Conservation (phyloP, 2,797 vertebrate genomes). For the Acanthopagrus latus region DNA sequence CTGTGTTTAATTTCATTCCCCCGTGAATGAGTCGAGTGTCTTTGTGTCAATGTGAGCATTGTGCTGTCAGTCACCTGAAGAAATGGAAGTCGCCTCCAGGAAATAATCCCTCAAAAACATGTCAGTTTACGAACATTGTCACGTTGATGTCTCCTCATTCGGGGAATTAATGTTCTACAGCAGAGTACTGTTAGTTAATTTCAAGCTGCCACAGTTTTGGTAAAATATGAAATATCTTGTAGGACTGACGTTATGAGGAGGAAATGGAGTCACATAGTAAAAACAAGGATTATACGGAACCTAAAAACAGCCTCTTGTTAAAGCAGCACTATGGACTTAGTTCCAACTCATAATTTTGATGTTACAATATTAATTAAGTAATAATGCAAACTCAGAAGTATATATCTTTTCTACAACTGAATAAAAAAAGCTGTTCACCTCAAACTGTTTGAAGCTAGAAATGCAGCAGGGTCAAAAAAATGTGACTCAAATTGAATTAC, state of each 20-base stretch:
- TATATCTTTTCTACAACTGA: no score
- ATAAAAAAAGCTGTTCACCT: no score
- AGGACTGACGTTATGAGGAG: not conserved
- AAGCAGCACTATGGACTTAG: no score
- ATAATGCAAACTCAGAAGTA: no score
- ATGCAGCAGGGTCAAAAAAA: not conserved
- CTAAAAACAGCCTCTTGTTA: no score
- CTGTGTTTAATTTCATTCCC: slow-evolving; percentile 29
- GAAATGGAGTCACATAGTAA: no score
- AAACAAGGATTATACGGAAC: no score
- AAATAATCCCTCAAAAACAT: slow-evolving; percentile 39
- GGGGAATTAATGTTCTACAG: slow-evolving; percentile 28
- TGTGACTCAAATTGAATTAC: not conserved
- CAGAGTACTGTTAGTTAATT: slow-evolving; percentile 9
- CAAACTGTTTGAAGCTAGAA: no score
- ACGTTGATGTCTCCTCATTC: slow-evolving; percentile 30
- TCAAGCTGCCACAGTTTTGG: slow-evolving; percentile 9
- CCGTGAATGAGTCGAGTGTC: slow-evolving; percentile 15
- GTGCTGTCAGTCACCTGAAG: slow-evolving; percentile 19
- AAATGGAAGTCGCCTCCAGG: slow-evolving; percentile 10
- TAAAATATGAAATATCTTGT: not conserved
- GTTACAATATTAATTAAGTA: no score
- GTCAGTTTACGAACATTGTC: slow-evolving; percentile 28
- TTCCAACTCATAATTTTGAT: no score
- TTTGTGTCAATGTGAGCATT: slow-evolving; percentile 15